phyloP scores from a whole-genome alignment of 2,888 invertebrate genomes.

The Tenthredo scrophulariae region DNA sequence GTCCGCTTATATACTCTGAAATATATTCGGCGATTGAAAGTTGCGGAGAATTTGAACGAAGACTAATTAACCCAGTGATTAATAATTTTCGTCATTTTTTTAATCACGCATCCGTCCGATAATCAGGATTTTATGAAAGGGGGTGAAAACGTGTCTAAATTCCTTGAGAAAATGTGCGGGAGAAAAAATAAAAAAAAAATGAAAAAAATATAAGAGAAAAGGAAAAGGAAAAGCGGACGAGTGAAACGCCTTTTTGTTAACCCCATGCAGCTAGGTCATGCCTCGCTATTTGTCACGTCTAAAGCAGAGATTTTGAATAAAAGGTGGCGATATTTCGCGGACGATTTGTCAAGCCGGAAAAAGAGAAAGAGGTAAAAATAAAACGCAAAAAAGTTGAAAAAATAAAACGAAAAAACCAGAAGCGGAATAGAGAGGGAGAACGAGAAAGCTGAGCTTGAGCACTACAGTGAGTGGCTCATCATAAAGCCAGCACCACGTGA shows the following conservation, averaged over 20 bases:
- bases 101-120: neutral
- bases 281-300: slow-evolving; percentile 46
- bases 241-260: slow-evolving; percentile 27
- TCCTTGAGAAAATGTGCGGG: neutral
- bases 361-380: slow-evolving; percentile 2
- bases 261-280: slow-evolving; percentile 42
- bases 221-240: slow-evolving; percentile 25
- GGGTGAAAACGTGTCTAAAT: neutral
- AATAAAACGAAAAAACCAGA: neutral
- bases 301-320: slow-evolving; percentile 61
- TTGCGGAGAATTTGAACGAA: too few species aligned
- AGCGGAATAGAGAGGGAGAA: slow-evolving; percentile 49
- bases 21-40: too few species aligned
- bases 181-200: too few species aligned
- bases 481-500: slow-evolving; percentile 59
- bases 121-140: too few species aligned
- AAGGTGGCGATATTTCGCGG: slow-evolving; percentile 63
- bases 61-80: neutral
- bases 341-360: slow-evolving; percentile 63
- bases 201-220: neutral
- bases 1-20: too few species aligned
- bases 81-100: neutral
- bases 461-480: slow-evolving; percentile 59
- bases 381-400: slow-evolving; percentile 52
- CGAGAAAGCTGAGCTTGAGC: slow-evolving; percentile 6